Base-by-base conservation (phyloP, 2,797 vertebrate species). In the Enteromius fasciolatus region DNA sequence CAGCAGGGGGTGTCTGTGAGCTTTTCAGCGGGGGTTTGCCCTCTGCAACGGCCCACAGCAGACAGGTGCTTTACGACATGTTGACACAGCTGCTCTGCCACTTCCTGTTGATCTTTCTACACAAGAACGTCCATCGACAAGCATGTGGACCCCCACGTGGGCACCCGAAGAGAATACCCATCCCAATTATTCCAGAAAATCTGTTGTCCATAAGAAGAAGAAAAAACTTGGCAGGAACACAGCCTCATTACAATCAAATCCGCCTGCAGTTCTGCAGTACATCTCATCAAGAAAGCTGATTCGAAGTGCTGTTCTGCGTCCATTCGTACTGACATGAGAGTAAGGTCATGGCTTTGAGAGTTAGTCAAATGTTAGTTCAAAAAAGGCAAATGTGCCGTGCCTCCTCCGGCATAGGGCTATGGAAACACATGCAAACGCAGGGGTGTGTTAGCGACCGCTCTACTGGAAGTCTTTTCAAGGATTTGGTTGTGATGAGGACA, bases 351-450 rank as follows among this genome's bases (percentile, higher is more conserved):
- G 91, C 90, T 91, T 88, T 91, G 87, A 89, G 88, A 89, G 87
- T 86, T 89, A 92, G 90, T 91, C 89, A 92, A 93, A 94, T 88
- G 82, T 85, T 87, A 88, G 88, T 85, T 78, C 44, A 67, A 74
- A 50, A 33, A 23, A 88, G 76, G 84, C 88, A 88, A 88, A 87
- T 87, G 80, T 70, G 73, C 64, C 73, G 54, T 57, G 87, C 90
- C 90, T 88, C 91, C 84, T 92, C 84, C 80, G 85, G 87, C 85
- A 84, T 84, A 86, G 87, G 88, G 81, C 88, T 92, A 93, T 91
- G 91, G 90, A 93, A 94, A 93, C 88, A 88, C 87, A 95, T 95
- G 93, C 94, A 95, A 95, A 95, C 57, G 36, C 15, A 23, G 57
- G 78, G 72, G 63, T 64, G 68, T 68, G 85, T 80, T 82, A 31